A percentile compares a stretch with the other conserved stretches of the same genome.
Conservation (phyloP, 1,140 invertebrate species). For the Eurytemora carolleeae region DNA sequence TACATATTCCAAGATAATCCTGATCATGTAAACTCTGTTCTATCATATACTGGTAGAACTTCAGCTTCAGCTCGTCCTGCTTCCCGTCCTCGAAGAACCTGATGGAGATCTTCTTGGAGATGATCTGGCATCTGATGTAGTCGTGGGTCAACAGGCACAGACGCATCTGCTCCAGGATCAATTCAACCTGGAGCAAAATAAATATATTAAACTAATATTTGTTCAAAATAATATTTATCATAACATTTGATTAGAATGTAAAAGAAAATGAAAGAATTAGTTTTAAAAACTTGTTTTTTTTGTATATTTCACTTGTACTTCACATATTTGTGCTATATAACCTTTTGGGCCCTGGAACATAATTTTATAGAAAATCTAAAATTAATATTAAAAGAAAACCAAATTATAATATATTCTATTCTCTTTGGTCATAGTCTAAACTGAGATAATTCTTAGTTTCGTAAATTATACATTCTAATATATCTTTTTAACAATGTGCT, state of each 20-base stretch:
- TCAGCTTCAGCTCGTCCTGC: constrained; percentile 56
- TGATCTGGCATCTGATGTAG: constrained; percentile 92
- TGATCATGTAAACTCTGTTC: constrained; percentile 86
- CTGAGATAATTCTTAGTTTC: too few relatives aligned
- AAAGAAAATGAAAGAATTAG: background rate
- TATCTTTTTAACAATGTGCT: too few relatives aligned
- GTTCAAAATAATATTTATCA: background rate
- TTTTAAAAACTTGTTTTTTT: background rate
- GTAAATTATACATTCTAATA: too few relatives aligned
- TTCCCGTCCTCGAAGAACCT: constrained; percentile 37
- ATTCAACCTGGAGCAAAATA: constrained; percentile 43
- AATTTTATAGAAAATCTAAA: too few relatives aligned
- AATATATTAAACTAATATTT: too few relatives aligned
- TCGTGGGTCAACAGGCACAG: constrained; percentile 87
- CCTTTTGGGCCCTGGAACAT: too few relatives aligned
- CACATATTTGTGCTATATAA: too few relatives aligned
- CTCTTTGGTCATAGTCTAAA: too few relatives aligned
- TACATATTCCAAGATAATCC: constrained; percentile 77
- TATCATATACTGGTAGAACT: constrained; percentile 87
- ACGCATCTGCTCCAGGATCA: constrained; percentile 97
- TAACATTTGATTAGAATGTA: background rate
- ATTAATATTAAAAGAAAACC: too few relatives aligned
- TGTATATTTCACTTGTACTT: too few relatives aligned
- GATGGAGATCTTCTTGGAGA: constrained; percentile 93
- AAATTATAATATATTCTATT: too few relatives aligned